Percentiles rank a stretch among this genome's conserved stretches.
Evolutionary conservation across 2,797 vertebrate species (phyloP).

Genomic region (Oceanodroma leucorhoa): DNA sequence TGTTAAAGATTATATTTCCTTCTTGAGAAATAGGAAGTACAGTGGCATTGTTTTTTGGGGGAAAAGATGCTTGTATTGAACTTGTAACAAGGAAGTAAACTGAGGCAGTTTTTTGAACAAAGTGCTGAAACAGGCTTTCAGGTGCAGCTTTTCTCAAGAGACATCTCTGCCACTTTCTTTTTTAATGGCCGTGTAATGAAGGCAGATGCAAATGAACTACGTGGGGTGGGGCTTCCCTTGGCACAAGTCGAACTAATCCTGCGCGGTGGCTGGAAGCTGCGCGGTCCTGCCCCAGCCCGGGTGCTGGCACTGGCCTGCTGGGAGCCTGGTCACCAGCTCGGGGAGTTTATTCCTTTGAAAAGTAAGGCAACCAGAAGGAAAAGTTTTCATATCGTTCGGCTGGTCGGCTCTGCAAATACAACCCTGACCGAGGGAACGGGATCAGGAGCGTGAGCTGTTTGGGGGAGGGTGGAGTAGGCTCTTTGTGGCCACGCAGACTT

Average conservation of each 20-base stretch:
- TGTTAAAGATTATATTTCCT: not conserved
- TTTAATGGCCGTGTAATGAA: not conserved
- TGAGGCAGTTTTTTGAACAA: not conserved
- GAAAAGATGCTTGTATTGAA: not conserved
- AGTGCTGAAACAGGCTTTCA: not conserved
- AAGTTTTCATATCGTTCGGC: fast-evolving
- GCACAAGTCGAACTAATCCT: not conserved
- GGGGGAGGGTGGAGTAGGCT: not conserved
- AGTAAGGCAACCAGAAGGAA: not conserved
- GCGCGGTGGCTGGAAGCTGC: not conserved
- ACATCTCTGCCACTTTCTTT: not conserved
- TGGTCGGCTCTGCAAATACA: fast-evolving
- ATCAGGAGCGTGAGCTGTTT: not conserved
- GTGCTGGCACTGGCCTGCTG: not conserved
- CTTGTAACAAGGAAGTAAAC: not conserved
- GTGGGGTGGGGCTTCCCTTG: not conserved
- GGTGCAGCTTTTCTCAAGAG: not conserved
- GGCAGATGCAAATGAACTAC: not conserved
- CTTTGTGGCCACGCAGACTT: not conserved
- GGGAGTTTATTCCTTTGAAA: not conserved
- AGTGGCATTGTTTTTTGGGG: not conserved
- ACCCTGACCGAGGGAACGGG: not conserved
- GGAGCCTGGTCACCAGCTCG: not conserved
- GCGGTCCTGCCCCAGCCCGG: not conserved
- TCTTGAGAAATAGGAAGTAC: not conserved